Evolutionary conservation across 2,797 vertebrate genomes (phyloP), one percentile per base, ranked within the genome.

Genomic region (Phoeniculus purpureus): DNA sequence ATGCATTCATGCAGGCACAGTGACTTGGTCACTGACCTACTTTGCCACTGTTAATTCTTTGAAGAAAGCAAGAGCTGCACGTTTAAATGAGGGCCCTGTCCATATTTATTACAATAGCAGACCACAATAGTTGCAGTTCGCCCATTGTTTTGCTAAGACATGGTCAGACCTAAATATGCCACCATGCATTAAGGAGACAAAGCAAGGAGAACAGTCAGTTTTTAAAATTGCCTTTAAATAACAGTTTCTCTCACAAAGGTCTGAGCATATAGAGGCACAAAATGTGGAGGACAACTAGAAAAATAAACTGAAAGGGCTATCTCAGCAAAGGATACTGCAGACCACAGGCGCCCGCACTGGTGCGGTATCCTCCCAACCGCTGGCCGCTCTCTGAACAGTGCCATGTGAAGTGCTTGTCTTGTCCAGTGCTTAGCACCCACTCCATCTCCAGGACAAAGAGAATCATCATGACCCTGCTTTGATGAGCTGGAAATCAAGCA

Each of bases 391-490:
- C 99, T 0, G 99, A 99, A 91, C 99, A 99, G 96, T 99, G 99
- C 99, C 99, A 99, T 3, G 98, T 98, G 92, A 99, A 99, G 81
- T 97, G 98, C 83, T 99, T 99, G 97, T 99, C 99, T 95, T 99
- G 99, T 18, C 99, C 98, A 0, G 99, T 99, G 96, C 99, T 99
- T 92, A 99, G 93, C 61, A 99, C 96, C 99, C 99, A 99, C 95
- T 99, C 99, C 98, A 99, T 99, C 97, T 99, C 99, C 98, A 99
- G 96, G 62, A 99, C 98, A 87, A 99, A 99, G 67, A 99, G 97
- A 85, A 99, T 97, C 98, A 99, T 98, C 2, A 98, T 98, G 86
- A 99, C 99, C 68, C 98, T 97, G 95, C 98, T 98, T 94, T 99
- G 99, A 94, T 99, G 99, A 31, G 99, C 99, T 99, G 96, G 74